Evolutionary conservation across 2,797 vertebrate species (phyloP), one percentile per base, ranked within the genome.

Genomic region (Notolepis coatsorum): DNA sequence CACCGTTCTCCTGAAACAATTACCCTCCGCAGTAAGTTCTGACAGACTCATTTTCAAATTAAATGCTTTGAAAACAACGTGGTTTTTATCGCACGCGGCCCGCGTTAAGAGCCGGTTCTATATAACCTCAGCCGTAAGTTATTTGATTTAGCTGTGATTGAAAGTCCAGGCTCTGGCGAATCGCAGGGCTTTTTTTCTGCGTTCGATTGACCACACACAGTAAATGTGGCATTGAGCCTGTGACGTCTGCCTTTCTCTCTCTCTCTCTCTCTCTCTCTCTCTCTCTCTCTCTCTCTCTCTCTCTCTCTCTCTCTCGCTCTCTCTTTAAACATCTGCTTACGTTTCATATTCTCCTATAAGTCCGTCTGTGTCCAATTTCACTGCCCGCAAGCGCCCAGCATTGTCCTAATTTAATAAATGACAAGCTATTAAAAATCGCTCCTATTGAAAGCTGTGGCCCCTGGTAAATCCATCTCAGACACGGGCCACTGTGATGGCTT

Each of bases 361-460:
- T 82, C 81, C 81, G 86, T 83, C 89, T 90, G 86, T 61, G 79
- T 88, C 77, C 84, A 88, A 80, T 88, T 87, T 80, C 75, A 55
- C 82, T 73, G 72, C 56, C 84, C 80, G 48, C 90, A 86, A 89
- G 79, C 81, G 65, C 78, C 76, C 81, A 47, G 77, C 82, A 88
- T 88, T 91, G 89, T 91, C 86, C 84, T 90, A 81, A 88, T 90
- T 85, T 87, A 89, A 91, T 91, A 89, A 90, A 90, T 88, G 84
- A 90, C 85, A 85, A 84, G 79, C 86, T 80, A 87, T 91, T 92
- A 88, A 89, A 89, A 87, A 77, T 80, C 71, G 63, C 71, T 88
- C 77, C 67, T 56, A 77, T 84, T 89, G 65, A 82, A 80, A 87
- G 83, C 80, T 48, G 24, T 60, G 75, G 77, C 77, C 77, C 77